Evolutionary conservation across 2,113 vertebrate genomes (phyloP).

Genomic region (Varanus salvator): DNA sequence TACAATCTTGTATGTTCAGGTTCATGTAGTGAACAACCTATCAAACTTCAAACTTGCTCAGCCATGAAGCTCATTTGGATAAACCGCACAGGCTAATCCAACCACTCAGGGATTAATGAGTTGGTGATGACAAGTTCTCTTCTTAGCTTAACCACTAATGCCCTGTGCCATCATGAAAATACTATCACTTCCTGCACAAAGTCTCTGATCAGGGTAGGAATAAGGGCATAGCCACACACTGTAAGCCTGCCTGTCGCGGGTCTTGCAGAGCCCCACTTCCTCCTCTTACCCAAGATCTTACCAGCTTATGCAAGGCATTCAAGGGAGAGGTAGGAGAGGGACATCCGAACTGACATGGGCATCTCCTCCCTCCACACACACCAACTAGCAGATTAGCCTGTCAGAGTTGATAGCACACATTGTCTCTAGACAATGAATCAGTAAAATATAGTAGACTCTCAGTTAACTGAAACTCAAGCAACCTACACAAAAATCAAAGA

Average conservation of each 20-base stretch:
- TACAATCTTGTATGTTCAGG: no score
- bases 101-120: background rate
- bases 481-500: no score
- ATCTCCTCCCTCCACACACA: no score
- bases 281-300: background rate
- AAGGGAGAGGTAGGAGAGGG: background rate
- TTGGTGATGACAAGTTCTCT: background rate
- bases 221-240: no score
- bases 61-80: background rate
- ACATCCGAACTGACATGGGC: background rate
- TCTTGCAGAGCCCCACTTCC: background rate
- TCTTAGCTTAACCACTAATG: background rate
- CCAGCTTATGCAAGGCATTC: background rate
- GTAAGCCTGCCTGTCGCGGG: background rate
- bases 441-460: no score
- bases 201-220: background rate
- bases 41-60: background rate
- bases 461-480: no score
- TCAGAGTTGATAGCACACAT: background rate
- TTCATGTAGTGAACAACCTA: background rate
- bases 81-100: background rate
- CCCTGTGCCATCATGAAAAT: background rate
- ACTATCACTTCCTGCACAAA: background rate
- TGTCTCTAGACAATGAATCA: background rate
- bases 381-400: background rate